Evolutionary conservation across 1,140 invertebrate genomes (phyloP), one percentile per base, ranked within the genome.

Genomic region (Andricus grossulariae): DNA sequence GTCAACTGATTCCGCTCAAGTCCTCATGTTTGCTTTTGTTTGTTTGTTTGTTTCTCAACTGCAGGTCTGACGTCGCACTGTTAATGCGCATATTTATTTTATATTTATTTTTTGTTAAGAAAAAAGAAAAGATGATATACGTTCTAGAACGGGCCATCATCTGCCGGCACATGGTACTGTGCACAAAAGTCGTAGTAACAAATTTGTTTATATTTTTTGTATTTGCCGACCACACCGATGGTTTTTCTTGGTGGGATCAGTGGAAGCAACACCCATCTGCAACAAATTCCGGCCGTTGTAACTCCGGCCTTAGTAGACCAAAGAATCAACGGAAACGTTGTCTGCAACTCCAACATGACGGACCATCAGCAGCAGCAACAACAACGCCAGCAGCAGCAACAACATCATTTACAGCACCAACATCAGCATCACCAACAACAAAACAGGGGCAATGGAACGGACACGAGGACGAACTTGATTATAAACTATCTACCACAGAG

Each of bases 401-500:
- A 80, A 13, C 81, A 79, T 21, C 39, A 71, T 13, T 49, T 45
- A 51, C 80, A 45, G 10, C 79, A 50, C 71, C 49, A 11, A 73
- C 81, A 13, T 77, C 79, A 25, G 72, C 82, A 60, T 1, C 75
- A 82, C 54, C 83, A 82, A 45, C 77, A 84, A 2, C 82, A 83
- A 55, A 83, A 82, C 18, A 83, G 86, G 74, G 54, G 60, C 73
- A 86, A 87, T n/a, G 88, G 89, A 25, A 74, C 72, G 52, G 91
- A 91, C 32, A 75, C 90, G 71, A 87, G 91, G 80, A 96, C 97
- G 13, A 98, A 98, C 91, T 92, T 99, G 76, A 99, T 99, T 78
- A 95, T 99, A 82, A 99, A 99, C 92, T 99, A 99, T 89, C 93
- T 99, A 79, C 98, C 98, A 13, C 98, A 99, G 90, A 96, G 94